Evolutionary conservation across 2,797 vertebrate species (phyloP), one percentile per base, ranked within the genome.

Genomic region (Eidolon dupreanum): DNA sequence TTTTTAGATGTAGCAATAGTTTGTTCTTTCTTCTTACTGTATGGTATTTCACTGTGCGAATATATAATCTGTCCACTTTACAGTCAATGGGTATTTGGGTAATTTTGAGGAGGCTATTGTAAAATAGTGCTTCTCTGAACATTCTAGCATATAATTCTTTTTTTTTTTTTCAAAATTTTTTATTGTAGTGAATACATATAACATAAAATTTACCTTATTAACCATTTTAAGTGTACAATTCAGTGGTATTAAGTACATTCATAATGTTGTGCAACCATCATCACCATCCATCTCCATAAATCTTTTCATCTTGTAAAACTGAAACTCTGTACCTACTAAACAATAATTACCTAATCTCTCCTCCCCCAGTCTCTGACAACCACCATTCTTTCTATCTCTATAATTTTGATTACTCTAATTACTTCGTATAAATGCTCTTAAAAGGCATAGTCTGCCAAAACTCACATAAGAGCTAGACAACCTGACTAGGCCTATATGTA

Each of bases 381-480:
- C 46, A 74, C 8, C 36, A 46, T 55, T 88, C 26, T 74, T 26
- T 57, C 51, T 65, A n/a, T 89, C 41, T 46, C 59, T 75, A 10
- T 49, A 68, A 83, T 66, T 94, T 75, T 89, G 38, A 89, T 94
- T 71, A 49, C 57, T 89, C 41, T 77, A n/a, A 89, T 19, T 68
- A 57, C 59, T 26, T 83, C 26, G n/a, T 57, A 15, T 43, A 81
- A 63, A 41, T 55, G 33, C 16, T 83, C 70, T 53, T 77, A 22
- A 77, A 77, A 77, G 74, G 36, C 19, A 75, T n/a, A 36, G 36
- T 36, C 20, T 77, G 2, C 51, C 20, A 53, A 33, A 77, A 77
- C 31, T 77, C n/a, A 24, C 49, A 77, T n/a, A 77, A 53, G 20
- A 77, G 49, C 49, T 74, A 74, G 71, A 49, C 28, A 74, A 49